Evolutionary conservation across 2,113 vertebrate species (phyloP).

Genomic region (Manacus vitellinus): DNA sequence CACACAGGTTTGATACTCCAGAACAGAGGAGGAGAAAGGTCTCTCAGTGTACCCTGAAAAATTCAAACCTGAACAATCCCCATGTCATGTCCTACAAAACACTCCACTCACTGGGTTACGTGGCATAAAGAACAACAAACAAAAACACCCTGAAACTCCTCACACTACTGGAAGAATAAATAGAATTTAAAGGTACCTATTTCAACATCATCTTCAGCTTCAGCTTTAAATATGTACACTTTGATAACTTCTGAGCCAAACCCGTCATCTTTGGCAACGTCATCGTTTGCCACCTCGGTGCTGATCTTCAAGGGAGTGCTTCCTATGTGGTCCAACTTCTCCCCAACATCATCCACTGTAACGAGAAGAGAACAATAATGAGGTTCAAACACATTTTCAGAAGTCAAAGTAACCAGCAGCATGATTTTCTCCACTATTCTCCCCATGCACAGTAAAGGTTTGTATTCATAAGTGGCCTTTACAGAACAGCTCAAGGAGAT

Average conservation of each 20-base stretch:
- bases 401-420: not conserved
- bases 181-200: constrained; percentile 78
- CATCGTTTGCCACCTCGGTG: constrained; percentile 90
- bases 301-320: constrained; percentile 93
- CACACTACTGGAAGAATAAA: not conserved
- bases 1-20: not conserved
- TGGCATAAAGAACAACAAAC: not conserved
- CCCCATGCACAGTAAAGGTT: not conserved
- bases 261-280: constrained; percentile 89
- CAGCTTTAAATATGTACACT: constrained; percentile 99
- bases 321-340: constrained; percentile 93
- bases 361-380: constrained; percentile 33
- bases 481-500: not conserved
- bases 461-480: not conserved
- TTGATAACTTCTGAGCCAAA: constrained; percentile 97
- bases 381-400: not conserved
- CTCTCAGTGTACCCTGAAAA: not conserved
- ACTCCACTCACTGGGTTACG: not conserved
- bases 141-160: not conserved
- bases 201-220: constrained; percentile 98
- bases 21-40: not conserved
- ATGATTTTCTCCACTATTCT: not conserved
- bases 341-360: constrained; percentile 96
- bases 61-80: not conserved
- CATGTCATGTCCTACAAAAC: not conserved